These are phyloP conservation scores for Eulemur macaco DNA, from an alignment of 2,113 vertebrate species.

Conservation along the genomic window DNA sequence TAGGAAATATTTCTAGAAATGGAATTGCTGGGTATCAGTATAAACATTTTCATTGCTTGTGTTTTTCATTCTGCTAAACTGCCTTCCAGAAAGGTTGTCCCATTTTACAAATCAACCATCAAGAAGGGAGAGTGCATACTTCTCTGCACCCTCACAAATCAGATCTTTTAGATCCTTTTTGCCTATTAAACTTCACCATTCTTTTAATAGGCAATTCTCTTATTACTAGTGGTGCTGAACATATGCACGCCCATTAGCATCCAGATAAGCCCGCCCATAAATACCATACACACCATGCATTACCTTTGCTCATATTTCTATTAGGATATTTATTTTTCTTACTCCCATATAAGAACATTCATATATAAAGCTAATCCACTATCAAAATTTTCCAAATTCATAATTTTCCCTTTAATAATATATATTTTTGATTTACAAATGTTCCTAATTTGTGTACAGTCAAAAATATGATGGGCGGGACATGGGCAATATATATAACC, in stretches of 20 bases:
- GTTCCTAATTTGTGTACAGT: not conserved
- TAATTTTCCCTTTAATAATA: not conserved
- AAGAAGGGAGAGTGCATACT: not conserved
- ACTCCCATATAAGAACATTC: not conserved
- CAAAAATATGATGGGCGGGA: not conserved
- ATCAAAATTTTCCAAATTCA: not conserved
- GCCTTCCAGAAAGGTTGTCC: not conserved
- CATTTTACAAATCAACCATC: not conserved
- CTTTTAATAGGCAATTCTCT: not conserved
- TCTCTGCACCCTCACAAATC: not conserved
- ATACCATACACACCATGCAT: not conserved
- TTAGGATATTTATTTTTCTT: not conserved
- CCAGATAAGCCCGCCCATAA: not conserved
- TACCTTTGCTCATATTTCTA: not conserved
- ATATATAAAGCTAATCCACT: not conserved
- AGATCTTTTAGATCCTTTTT: not conserved
- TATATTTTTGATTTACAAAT: not conserved
- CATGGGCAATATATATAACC: no score
- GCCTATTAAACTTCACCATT: not conserved
- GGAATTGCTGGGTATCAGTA: not conserved
- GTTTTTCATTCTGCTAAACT: slow-evolving; percentile 22
- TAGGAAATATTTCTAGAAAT: slow-evolving; percentile 1
- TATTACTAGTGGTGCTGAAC: not conserved
- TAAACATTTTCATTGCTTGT: not conserved
- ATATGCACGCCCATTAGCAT: not conserved